These are phyloP conservation scores for Clupea harengus DNA, from an alignment of 2,113 vertebrate species.

Conservation along the genomic window DNA sequence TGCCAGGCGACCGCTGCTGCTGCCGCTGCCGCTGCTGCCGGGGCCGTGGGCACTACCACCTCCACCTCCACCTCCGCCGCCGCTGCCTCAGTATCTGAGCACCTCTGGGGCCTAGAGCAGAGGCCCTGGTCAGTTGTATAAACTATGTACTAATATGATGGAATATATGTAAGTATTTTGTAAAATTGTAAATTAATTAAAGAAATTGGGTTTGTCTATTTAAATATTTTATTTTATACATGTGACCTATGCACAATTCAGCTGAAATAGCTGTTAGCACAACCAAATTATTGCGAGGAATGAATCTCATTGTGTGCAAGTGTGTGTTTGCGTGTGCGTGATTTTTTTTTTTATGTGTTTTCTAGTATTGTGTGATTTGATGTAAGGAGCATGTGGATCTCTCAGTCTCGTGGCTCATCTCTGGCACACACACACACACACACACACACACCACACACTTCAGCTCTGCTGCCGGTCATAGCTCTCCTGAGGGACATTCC, in stretches of 20 bases:
- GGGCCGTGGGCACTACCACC: conserved; percentile 19
- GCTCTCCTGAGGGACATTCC: too few relatives aligned
- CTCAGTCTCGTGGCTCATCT: background rate
- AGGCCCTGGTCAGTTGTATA: background rate
- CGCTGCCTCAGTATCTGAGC: conserved; percentile 43
- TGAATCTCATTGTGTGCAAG: conserved; percentile 4
- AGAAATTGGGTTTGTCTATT: conserved; percentile 32
- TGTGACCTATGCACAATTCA: conserved; percentile 21
- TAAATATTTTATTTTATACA: conserved; percentile 28
- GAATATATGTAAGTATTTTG: background rate
- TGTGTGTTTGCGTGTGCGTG: background rate
- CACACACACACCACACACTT: background rate
- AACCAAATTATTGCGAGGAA: conserved; percentile 13
- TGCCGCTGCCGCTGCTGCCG: conserved; percentile 34
- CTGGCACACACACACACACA: background rate
- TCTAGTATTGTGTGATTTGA: background rate
- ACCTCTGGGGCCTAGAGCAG: conserved; percentile 51
- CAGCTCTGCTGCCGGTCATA: too few relatives aligned
- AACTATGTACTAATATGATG: background rate
- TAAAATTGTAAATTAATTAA: conserved; percentile 32
- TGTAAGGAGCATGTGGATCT: background rate
- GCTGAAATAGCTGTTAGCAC: conserved; percentile 17
- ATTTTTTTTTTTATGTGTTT: background rate
- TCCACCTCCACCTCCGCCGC: conserved; percentile 16
- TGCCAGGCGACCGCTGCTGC: conserved; percentile 59